Evolutionary conservation across 2,797 vertebrate species (phyloP).

Genomic region (Esox lucius): DNA sequence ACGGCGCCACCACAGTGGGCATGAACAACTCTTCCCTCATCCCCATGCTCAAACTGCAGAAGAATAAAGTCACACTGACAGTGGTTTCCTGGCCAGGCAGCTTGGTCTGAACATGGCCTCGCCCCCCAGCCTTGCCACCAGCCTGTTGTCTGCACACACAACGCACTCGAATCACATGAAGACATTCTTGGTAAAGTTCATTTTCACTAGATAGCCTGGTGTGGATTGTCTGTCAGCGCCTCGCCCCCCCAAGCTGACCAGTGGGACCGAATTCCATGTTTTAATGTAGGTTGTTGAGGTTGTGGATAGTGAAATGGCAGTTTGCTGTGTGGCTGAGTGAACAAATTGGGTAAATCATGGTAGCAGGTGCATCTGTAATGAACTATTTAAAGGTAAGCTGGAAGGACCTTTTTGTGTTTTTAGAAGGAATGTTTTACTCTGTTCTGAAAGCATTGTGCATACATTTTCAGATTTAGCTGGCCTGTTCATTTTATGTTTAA

Average conservation of each 20-base stretch:
- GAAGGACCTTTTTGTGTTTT: conserved; percentile 41
- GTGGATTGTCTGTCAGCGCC: conserved; percentile 8
- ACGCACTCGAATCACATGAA: neutral
- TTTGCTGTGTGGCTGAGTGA: conserved; percentile 11
- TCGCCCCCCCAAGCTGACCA: neutral
- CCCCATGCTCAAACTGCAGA: conserved; percentile 92
- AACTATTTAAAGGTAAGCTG: conserved; percentile 38
- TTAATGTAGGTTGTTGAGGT: conserved; percentile 1
- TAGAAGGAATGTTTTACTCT: conserved; percentile 23
- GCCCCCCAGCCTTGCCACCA: conserved; percentile 29
- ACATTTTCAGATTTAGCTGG: conserved; percentile 16
- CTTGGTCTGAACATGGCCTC: conserved; percentile 69
- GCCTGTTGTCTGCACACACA: neutral
- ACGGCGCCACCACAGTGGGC: conserved; percentile 84
- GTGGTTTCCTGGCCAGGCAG: conserved; percentile 94
- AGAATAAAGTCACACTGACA: conserved; percentile 87
- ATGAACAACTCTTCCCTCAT: conserved; percentile 94
- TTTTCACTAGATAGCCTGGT: neutral
- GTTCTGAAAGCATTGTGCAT: conserved; percentile 27
- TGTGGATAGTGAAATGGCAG: conserved; percentile 10
- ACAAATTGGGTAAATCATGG: conserved; percentile 36
- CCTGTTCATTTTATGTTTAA: conserved; percentile 14
- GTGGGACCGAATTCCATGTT: conserved; percentile 12
- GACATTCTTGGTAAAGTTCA: conserved; percentile 16
- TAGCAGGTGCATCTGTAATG: conserved; percentile 15